Base-by-base conservation (phyloP, 92 coral and sea anemone genomes). In the Heliopora coerulea region DNA sequence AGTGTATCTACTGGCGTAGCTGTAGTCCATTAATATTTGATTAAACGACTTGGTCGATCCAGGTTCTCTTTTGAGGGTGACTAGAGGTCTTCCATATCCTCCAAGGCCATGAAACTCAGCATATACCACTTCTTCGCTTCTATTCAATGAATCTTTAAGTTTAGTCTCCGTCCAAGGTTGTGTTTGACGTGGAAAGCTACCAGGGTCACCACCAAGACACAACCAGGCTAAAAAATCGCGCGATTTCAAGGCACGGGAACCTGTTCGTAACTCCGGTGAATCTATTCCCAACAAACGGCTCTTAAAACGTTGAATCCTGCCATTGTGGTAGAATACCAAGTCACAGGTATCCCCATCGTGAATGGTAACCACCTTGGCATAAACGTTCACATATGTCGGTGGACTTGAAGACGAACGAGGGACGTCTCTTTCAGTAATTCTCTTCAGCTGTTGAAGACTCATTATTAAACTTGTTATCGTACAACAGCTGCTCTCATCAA, bases 281-380 rank as follows among this genome's bases (percentile, higher is more conserved):
- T 34, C 12, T 0, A 33, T 33, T 3, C 26, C 40, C 10, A 6
- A 9, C 49, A 62, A 62, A 11, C 49, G 68, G 35, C 68, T 33
- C 1, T 33, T 3, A 49, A 33, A 62, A 8, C 68, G 68, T 32
- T 6, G 26, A 29, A 15, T 33, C 49, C n/a, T 26, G 1, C 68
- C 11, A 14, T 26, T 12, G 7, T 5, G 30, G 8, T 33, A 0
- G 35, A 62, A 62, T 17, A 17, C 49, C 26, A 62, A 33, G 28
- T 62, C 68, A n/a, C 68, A 62, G 8, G 68, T 62, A 8, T 62
- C 49, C 18, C 68, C 68, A 62, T 62, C 68, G 33, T 13, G 32
- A 0, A 58, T n/a, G 21, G 21, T 58, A 31, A 58, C 32, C 37
- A 58, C 63, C 8, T 58, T 58, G 0, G 32, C 63, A 7, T 58